These are phyloP conservation scores for Dunckerocampus dactyliophorus DNA, from an alignment of 2,113 vertebrate species.

Conservation along the genomic window DNA sequence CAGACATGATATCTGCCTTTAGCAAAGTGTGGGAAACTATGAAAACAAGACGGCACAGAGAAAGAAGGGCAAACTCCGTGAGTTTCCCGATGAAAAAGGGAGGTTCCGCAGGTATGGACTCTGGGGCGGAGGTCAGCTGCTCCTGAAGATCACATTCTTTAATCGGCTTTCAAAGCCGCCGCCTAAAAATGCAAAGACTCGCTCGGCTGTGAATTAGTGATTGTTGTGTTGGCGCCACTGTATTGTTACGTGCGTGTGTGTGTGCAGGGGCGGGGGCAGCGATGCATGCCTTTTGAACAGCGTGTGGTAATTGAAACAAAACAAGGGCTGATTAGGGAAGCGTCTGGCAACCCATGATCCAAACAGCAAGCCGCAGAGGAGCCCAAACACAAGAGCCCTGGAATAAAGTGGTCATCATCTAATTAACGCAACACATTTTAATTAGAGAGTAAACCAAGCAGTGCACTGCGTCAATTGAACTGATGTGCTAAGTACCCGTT, in stretches of 20 bases:
- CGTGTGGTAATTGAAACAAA: conserved; percentile 99
- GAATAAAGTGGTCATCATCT: conserved; percentile 99
- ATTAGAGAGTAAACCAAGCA: conserved; percentile 99
- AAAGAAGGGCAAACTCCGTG: too few relatives aligned
- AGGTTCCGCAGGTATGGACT: too few relatives aligned
- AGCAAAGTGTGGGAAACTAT: too few relatives aligned
- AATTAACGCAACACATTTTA: conserved; percentile 99
- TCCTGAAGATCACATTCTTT: conserved; percentile 46
- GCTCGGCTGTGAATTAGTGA: conserved; percentile 82
- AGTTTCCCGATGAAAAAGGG: too few relatives aligned
- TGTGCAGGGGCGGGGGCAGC: conserved; percentile 60
- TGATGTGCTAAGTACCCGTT: conserved; percentile 99
- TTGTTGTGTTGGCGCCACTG: conserved; percentile 84
- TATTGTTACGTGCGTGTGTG: conserved; percentile 78
- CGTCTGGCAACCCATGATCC: conserved; percentile 99
- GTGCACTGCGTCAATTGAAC: conserved; percentile 99
- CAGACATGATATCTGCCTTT: too few relatives aligned
- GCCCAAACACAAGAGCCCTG: conserved; percentile 97
- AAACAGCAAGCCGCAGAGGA: conserved; percentile 87
- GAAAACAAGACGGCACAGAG: too few relatives aligned
- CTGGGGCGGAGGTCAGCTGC: too few relatives aligned
- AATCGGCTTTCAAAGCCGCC: conserved; percentile 89
- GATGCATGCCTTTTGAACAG: conserved; percentile 95
- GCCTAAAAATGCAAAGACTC: conserved; percentile 72
- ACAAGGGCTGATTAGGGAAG: conserved; percentile 99